Conservation (phyloP, 2,888 invertebrate genomes). For the Acholoe squamosa region DNA sequence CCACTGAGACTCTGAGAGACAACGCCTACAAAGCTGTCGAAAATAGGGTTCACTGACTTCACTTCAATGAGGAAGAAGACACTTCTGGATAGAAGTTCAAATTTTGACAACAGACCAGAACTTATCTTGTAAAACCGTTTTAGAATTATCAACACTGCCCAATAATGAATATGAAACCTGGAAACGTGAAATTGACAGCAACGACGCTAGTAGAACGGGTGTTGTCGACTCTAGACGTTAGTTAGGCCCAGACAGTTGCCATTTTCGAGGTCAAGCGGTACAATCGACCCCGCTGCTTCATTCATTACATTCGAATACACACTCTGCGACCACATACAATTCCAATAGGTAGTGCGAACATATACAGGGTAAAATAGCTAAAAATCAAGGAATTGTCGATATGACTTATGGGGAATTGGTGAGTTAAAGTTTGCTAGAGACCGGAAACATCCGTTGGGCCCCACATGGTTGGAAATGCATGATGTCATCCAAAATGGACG, state of each 20-base stretch:
- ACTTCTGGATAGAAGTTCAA: too few relatives aligned
- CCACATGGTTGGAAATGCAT: constrained; percentile 62
- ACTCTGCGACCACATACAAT: neutral
- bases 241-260: constrained; percentile 32
- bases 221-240: neutral
- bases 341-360: neutral
- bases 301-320: neutral
- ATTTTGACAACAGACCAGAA: too few relatives aligned
- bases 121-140: too few relatives aligned
- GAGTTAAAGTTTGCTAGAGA: neutral
- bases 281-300: neutral
- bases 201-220: neutral
- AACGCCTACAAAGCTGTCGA: too few relatives aligned
- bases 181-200: too few relatives aligned
- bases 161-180: too few relatives aligned
- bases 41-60: too few relatives aligned
- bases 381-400: neutral
- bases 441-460: constrained; percentile 31
- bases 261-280: constrained; percentile 54
- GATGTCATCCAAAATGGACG: constrained; percentile 66
- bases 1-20: too few relatives aligned
- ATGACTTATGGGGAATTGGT: neutral
- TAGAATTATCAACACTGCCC: too few relatives aligned
- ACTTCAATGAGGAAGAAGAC: too few relatives aligned
- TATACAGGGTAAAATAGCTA: neutral